Evolutionary conservation across 2,888 invertebrate genomes (phyloP).

Genomic region (Sabatieria punctata): DNA sequence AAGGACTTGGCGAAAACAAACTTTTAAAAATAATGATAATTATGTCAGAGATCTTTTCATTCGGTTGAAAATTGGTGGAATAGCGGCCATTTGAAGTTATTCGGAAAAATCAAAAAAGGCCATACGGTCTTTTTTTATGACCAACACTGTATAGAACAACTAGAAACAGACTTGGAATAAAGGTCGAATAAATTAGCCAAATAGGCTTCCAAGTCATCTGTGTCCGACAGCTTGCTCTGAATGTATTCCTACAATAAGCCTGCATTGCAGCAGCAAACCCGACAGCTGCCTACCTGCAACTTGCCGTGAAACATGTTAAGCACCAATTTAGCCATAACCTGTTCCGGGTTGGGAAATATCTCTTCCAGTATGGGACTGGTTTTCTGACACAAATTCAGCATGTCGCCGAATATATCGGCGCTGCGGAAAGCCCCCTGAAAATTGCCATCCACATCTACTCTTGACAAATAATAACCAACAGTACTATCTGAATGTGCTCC

Average conservation of each 20-base stretch:
- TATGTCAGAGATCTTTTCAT: too few species aligned
- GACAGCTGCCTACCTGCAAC: constrained; percentile 34
- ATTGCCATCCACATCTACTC: too few species aligned
- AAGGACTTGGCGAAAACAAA: too few species aligned
- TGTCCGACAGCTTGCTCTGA: constrained; percentile 53
- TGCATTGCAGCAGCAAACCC: too few species aligned
- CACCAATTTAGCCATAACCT: constrained; percentile 94
- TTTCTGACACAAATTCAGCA: constrained; percentile 69
- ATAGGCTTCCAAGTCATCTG: constrained; percentile 58
- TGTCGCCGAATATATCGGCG: constrained; percentile 73
- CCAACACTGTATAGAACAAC: background rate
- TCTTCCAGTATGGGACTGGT: constrained; percentile 51
- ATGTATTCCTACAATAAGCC: constrained; percentile 54
- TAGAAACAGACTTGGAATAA: constrained; percentile 54
- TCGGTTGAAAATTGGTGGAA: too few species aligned
- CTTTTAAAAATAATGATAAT: too few species aligned
- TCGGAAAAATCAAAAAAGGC: too few species aligned
- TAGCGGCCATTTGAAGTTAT: too few species aligned
- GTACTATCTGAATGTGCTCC: constrained; percentile 78
- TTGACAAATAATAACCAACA: too few species aligned
- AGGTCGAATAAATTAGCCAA: constrained; percentile 69
- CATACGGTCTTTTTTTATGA: too few species aligned
- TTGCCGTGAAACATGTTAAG: constrained; percentile 82
- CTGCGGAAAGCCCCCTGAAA: constrained; percentile 61
- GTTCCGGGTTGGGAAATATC: constrained; percentile 84